Conservation (phyloP, 2,888 invertebrate genomes). For the Arge pagana region DNA sequence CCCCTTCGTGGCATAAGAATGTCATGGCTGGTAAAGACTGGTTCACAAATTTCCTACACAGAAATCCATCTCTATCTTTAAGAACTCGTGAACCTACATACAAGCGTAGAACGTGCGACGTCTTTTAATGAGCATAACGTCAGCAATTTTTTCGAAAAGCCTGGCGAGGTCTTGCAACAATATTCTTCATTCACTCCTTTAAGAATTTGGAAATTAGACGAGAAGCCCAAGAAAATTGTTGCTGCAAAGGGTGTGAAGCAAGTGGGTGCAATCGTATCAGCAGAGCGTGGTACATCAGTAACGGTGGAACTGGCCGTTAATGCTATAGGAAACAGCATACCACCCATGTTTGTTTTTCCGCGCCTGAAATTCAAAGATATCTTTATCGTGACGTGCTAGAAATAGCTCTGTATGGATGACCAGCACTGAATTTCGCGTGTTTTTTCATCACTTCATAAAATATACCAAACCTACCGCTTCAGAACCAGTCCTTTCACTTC, state of each 20-base stretch:
- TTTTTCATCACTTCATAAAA: conserved; percentile 45
- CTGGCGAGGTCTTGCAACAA: conserved; percentile 26
- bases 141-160: conserved; percentile 22
- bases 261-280: conserved; percentile 26
- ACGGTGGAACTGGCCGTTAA: conserved; percentile 31
- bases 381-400: conserved; percentile 37
- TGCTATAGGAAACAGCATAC: conserved; percentile 36
- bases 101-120: conserved; percentile 18
- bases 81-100: conserved; percentile 21
- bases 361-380: conserved; percentile 34
- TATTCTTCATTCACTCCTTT: conserved; percentile 15
- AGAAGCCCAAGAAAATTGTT: conserved; percentile 30
- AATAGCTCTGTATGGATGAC: conserved; percentile 48
- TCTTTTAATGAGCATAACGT: conserved; percentile 18
- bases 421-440: conserved; percentile 37
- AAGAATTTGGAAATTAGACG: conserved; percentile 43
- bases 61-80: conserved; percentile 20
- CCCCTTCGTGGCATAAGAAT: conserved; percentile 10
- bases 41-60: conserved; percentile 14
- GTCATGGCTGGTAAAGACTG: conserved; percentile 23
- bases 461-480: conserved; percentile 29
- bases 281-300: conserved; percentile 32
- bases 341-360: conserved; percentile 43
- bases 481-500: conserved; percentile 39
- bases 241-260: conserved; percentile 24